Base-by-base conservation (phyloP, 1,140 invertebrate species). In the Trichonephila inaurata region DNA sequence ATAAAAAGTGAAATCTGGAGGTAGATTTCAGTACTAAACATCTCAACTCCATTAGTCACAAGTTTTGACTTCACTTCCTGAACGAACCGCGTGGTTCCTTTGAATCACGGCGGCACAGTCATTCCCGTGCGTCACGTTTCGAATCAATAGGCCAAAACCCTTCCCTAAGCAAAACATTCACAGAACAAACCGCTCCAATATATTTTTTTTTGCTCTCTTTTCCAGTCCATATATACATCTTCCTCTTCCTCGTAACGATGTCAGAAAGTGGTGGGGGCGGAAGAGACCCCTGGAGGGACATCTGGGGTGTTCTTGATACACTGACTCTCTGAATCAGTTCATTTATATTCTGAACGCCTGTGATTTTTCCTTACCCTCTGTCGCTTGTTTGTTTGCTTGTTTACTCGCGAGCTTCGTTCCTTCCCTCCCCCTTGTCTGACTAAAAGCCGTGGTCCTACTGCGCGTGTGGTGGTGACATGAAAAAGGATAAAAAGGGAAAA, bases 241-340 rank as follows among this genome's bases (percentile, higher is more conserved):
- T 82, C 44, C 69, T 88, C 21, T 91, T 24, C 89, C 51, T 44
- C 72, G 72, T 92, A 92, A 92, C 90, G 90, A 92, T 92, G 90
- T 92, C 90, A 77, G 81, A 64, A 92, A 92, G 72, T 24, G 51
- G 90, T 44, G 90, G 62, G 82, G 81, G 4, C 62, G 40, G 24
- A 19, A n/a, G 19, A 40, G 60, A 92, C 82, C 90, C 90, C 90
- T 85, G 82, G 90, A 64, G 90, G 90, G 82, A 92, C 90, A 92
- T 92, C 90, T 92, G 90, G 90, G 90, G 90, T 92, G 81, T 85
- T 51, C 90, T 92, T 92, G 90, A 92, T 92, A 92, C 90, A 85
- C 90, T 92, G 90, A 92, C 90, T 92, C 90, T 81, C 82, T 33
- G 90, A 92, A 92, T 92, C 90, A 92, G 90, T 92, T 92, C 90